Evolutionary conservation across 2,113 vertebrate genomes (phyloP).

Genomic region (Empidonax traillii): DNA sequence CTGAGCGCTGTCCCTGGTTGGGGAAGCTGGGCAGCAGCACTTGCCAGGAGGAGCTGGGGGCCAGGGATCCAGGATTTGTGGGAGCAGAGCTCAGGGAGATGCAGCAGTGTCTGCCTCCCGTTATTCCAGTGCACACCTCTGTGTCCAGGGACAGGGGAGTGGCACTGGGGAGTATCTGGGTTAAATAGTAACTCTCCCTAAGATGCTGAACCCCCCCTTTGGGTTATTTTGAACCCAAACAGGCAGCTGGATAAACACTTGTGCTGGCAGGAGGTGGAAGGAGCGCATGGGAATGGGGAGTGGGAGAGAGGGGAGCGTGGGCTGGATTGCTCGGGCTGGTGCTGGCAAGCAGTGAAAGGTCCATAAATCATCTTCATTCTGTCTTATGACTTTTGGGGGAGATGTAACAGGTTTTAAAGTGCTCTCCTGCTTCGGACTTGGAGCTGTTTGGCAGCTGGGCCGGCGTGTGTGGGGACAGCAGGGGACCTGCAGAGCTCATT

Average conservation of each 20-base stretch:
- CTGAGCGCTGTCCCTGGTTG: fast-evolving
- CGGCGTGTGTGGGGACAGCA: background rate
- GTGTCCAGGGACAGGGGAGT: background rate
- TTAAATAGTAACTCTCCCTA: background rate
- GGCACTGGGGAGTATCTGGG: background rate
- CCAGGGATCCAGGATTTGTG: background rate
- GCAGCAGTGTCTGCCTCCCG: fast-evolving
- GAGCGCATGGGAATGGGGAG: background rate
- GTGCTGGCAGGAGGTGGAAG: background rate
- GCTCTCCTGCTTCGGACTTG: background rate
- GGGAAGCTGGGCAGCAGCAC: too few relatives aligned
- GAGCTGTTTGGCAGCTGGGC: background rate
- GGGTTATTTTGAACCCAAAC: background rate
- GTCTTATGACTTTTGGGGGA: fast-evolving
- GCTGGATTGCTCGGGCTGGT: background rate
- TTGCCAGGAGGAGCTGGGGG: background rate
- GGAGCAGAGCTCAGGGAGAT: background rate
- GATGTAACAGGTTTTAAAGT: background rate
- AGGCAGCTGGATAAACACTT: background rate
- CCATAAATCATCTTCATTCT: background rate
- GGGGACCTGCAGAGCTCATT: background rate
- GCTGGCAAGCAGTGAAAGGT: background rate
- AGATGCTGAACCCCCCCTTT: background rate
- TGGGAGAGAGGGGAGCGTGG: background rate
- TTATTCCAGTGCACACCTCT: background rate